Evolutionary conservation across 2,888 invertebrate species (phyloP).

Genomic region (Gastrophysa polygoni): DNA sequence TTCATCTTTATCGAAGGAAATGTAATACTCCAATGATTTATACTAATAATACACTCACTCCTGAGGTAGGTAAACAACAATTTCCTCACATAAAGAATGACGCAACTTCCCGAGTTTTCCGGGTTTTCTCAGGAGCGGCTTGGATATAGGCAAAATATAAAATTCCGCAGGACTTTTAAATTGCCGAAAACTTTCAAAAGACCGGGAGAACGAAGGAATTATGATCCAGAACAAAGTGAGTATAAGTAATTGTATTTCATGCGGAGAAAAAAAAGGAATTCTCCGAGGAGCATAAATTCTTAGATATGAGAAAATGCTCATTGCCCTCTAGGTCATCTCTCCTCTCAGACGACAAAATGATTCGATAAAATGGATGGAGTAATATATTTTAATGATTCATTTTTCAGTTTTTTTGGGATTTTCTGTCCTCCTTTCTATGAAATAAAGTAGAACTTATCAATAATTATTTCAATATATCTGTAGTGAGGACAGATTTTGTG

Average conservation of each 20-base stretch:
- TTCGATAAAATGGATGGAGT: too few species aligned
- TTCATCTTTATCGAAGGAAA: too few species aligned
- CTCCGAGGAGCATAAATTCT: not conserved
- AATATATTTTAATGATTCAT: too few species aligned
- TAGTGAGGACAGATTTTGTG: too few species aligned
- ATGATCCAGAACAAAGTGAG: not conserved
- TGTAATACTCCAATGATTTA: not conserved
- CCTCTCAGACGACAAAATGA: not conserved
- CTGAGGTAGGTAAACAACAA: not conserved
- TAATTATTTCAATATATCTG: too few species aligned
- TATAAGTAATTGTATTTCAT: conserved; percentile 1
- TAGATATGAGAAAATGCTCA: not conserved
- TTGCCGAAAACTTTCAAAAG: not conserved
- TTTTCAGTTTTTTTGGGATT: too few species aligned
- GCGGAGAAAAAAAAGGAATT: not conserved
- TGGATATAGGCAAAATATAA: not conserved
- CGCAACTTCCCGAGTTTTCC: not conserved
- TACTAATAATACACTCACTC: not conserved
- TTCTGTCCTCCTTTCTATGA: too few species aligned
- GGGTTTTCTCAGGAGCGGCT: not conserved
- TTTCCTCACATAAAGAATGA: not conserved
- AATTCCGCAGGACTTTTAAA: not conserved
- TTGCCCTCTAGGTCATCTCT: not conserved
- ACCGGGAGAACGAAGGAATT: not conserved
- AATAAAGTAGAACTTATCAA: too few species aligned